phyloP scores from a whole-genome alignment of 2,113 vertebrate species.

The Corythoichthys intestinalis region DNA sequence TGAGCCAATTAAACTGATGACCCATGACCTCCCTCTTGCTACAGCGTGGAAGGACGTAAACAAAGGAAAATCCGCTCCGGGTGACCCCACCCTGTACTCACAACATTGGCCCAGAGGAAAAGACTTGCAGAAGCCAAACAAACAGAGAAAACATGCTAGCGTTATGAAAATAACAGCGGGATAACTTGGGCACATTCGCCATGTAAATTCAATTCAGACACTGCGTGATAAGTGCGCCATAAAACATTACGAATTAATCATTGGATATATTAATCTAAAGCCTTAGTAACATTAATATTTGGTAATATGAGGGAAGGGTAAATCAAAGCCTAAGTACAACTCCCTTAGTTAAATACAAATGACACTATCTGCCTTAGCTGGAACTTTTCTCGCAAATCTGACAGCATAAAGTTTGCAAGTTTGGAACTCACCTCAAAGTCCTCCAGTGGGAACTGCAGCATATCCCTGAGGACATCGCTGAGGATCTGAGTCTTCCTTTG shows the following conservation, averaged over 20 bases:
- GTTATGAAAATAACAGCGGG: conserved; percentile 15
- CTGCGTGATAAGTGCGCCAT: not conserved
- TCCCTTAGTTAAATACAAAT: conserved; percentile 8
- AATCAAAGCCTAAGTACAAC: conserved; percentile 13
- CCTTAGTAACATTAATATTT: not conserved
- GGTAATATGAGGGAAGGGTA: not conserved
- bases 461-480: conserved; percentile 90
- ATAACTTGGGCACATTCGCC: conserved; percentile 3
- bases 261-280: conserved; percentile 1
- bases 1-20: conserved; percentile 57
- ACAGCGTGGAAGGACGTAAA: conserved; percentile 41
- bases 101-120: conserved; percentile 36
- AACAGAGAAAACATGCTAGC: conserved; percentile 38
- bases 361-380: not conserved
- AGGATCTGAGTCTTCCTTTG: conserved; percentile 97
- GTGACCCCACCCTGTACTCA: conserved; percentile 39
- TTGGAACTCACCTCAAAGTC: conserved; percentile 86
- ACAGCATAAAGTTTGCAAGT: not conserved
- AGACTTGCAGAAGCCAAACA: conserved; percentile 31
- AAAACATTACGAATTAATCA: not conserved
- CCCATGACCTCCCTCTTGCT: conserved; percentile 42
- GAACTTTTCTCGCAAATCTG: not conserved
- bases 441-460: conserved; percentile 94
- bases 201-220: conserved; percentile 10
- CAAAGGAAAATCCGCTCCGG: conserved; percentile 38